Evolutionary conservation across 1,140 invertebrate genomes (phyloP), one percentile per base, ranked within the genome.

Genomic region (Liolophura sinensis): DNA sequence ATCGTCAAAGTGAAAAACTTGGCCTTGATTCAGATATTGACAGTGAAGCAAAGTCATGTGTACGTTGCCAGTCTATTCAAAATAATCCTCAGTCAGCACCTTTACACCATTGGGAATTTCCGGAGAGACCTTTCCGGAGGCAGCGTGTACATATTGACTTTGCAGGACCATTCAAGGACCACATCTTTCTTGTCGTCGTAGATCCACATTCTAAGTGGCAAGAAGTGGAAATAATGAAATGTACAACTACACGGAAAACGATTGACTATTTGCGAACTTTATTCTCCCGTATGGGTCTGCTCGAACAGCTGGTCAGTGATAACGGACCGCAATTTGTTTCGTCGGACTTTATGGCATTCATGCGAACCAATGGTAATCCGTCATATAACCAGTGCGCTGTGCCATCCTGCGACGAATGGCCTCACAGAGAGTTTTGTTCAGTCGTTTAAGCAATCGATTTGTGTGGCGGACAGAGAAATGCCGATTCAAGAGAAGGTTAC

Each of bases 1-100:
- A 83, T 88, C 11, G 82, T 82, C 0, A 78, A 75, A 0, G 89
- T 89, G 86, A 89, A 89, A 74, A 68, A 86, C 82, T 80, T 9
- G 73, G 73, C 1, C 82, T 88, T 0, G 84, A 89, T 67, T 48
- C 67, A 25, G 80, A 86, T 18, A 84, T 88, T 24, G 78, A 82
- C 61, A 54, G 73, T 20, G 67, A 74, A 25, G 79, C 85, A 7
- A 82, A 82, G 67, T 46, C 50, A 0, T 88, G 87, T 70, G 71
- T 75, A 25, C 74, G 77, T 27, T 88, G 87, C 65, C 62, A 65
- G 50, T 24, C 40, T 18, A 40, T n/a, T 27, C 15, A 48, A 62
- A 49, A 40, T 31, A 46, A 9, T 25, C 66, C 61, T 54, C 22
- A 54, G 3, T 18, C 22, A 22, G 60, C 67, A 0, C 61, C 59